Conservation (phyloP, 1,140 invertebrate genomes). For the Heliconius himera region DNA sequence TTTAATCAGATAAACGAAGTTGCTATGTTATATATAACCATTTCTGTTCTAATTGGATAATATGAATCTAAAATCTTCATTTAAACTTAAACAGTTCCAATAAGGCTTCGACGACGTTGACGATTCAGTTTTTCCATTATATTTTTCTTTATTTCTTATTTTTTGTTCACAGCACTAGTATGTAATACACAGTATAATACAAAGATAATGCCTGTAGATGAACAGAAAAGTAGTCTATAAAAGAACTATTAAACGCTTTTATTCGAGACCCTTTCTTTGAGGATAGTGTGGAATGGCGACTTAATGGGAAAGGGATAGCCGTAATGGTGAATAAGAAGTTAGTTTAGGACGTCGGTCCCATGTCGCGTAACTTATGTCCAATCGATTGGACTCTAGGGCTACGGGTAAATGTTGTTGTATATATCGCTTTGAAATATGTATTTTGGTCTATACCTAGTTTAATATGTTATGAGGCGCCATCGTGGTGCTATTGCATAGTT, state of each 20-base stretch:
- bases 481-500: not conserved
- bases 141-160: not conserved
- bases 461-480: not conserved
- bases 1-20: too few relatives aligned
- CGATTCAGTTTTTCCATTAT: not conserved
- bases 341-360: conserved; percentile 16
- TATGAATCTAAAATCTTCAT: too few relatives aligned
- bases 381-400: conserved; percentile 13
- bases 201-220: not conserved
- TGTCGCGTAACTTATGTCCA: conserved; percentile 22
- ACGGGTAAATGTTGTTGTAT: conserved; percentile 2
- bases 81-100: too few relatives aligned
- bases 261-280: conserved; percentile 31
- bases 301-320: conserved; percentile 34
- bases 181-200: not conserved
- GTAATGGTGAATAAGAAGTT: conserved; percentile 36
- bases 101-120: too few relatives aligned
- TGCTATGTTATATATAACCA: too few relatives aligned
- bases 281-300: conserved; percentile 15
- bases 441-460: not conserved
- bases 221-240: conserved; percentile 20
- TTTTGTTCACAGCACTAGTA: not conserved
- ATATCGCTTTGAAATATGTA: not conserved
- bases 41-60: too few relatives aligned
- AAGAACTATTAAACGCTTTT: conserved; percentile 30